Evolutionary conservation across 2,797 vertebrate genomes (phyloP), one percentile per base, ranked within the genome.

Genomic region (Alca torda): DNA sequence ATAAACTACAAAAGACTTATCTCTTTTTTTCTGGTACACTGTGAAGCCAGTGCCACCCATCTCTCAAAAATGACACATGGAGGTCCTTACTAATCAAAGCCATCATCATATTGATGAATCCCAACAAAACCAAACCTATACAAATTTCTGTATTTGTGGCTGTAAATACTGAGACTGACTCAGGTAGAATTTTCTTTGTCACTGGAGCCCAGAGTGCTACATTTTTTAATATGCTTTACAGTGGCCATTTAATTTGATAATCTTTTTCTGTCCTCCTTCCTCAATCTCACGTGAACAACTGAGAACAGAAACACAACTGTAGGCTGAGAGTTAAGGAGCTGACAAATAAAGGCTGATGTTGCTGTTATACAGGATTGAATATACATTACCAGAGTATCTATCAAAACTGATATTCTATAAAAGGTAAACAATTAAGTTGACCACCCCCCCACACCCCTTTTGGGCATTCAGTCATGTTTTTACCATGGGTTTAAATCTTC

Each of bases 211-310:
- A 81, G 51, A 46, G 16, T 59, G 33, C 13, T 72, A 10, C 9
- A 43, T 68, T 68, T 80, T 56, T 79, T 19, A 1, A n/a, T 24
- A 43, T 2, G 3, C 46, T 93, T 67, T 57, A n/a, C 23, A 41
- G 28, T 11, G 11, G 28, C 21, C 50, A 53, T 60, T 94, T 57
- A 24, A n/a, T 83, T 53, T 19, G 16, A 56, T 45, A 61, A 63
- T 28, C 28, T 8, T 84, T 81, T 76, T 74, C 70, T 80, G 35
- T 68, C 54, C 30, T 56, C 30, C 81, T 43, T 43, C 35, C 54
- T 39, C 35, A 78, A 0, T 45, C 33, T 69, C 51, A 33, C 0
- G 0, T 35, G 28, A 77, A 63, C 0, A 0, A 50, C 21, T 70
- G 77, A 25, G 41, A 70, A 68, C 17, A 54, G 64, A 82, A 79